phyloP scores from a whole-genome alignment of 2,113 vertebrate genomes.

The Ailurus styani region DNA sequence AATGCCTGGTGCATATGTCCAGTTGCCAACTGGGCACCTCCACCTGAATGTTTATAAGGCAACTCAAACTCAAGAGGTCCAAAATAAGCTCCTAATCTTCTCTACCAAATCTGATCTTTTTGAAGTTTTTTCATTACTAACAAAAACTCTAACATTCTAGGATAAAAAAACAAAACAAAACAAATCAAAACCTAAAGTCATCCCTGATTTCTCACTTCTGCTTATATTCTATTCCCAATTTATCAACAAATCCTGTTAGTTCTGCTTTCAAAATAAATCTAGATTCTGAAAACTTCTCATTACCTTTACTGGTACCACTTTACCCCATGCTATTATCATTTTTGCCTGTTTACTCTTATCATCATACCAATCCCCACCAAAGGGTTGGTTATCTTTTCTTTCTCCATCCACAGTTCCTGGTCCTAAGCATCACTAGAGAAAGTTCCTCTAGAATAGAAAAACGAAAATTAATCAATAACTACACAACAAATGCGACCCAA shows the following conservation, averaged over 20 bases:
- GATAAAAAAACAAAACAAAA: not conserved
- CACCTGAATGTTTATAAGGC: not conserved
- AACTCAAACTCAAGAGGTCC: not conserved
- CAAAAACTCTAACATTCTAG: not conserved
- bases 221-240: not conserved
- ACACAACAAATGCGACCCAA: not conserved
- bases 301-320: not conserved
- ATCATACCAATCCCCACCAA: not conserved
- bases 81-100: not conserved
- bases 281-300: not conserved
- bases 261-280: not conserved
- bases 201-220: not conserved
- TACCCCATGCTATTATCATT: not conserved
- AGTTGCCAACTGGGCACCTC: not conserved
- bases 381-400: not conserved
- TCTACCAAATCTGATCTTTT: not conserved
- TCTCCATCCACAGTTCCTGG: not conserved
- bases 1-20: not conserved
- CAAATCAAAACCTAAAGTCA: not conserved
- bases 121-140: not conserved
- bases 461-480: constrained; percentile 19
- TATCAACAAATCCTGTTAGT: not conserved
- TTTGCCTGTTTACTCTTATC: not conserved
- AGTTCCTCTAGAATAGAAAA: not conserved
- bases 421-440: not conserved